Evolutionary conservation across 1,140 invertebrate species (phyloP).

Genomic region (Bombus waltoni): DNA sequence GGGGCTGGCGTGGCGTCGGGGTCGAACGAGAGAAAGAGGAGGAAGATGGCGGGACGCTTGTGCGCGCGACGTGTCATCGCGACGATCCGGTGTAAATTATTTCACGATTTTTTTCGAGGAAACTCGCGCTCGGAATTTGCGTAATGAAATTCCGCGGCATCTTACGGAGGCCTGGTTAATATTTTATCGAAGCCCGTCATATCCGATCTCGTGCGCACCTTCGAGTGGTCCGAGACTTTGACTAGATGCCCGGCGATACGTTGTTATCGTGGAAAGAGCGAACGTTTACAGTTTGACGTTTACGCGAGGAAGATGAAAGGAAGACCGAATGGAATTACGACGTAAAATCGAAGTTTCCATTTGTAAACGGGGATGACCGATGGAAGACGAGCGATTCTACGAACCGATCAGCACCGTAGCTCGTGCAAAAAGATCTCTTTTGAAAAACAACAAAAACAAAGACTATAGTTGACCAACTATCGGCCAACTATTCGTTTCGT

Average conservation of each 20-base stretch:
- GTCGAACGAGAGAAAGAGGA: not conserved
- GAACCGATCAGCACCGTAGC: too few relatives aligned
- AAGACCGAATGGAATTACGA: too few relatives aligned
- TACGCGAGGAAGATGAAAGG: too few relatives aligned
- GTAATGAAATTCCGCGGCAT: slow-evolving; percentile 57
- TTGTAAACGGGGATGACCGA: too few relatives aligned
- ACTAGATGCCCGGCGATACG: not conserved
- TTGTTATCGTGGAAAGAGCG: too few relatives aligned
- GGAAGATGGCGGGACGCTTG: not conserved
- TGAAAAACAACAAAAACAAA: too few relatives aligned
- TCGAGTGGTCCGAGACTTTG: not conserved
- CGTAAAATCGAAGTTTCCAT: too few relatives aligned
- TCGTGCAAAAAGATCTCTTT: too few relatives aligned
- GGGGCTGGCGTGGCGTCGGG: not conserved
- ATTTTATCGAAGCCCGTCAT: slow-evolving; percentile 39
- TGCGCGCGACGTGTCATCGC: slow-evolving; percentile 46
- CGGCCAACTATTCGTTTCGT: too few relatives aligned
- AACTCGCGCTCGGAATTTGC: slow-evolving; percentile 49
- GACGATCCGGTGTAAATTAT: slow-evolving; percentile 61
- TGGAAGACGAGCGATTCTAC: too few relatives aligned
- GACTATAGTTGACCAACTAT: too few relatives aligned
- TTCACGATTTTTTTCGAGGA: slow-evolving; percentile 53
- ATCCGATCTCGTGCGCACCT: not conserved
- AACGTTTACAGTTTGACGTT: too few relatives aligned
- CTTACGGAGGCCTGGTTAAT: slow-evolving; percentile 25